Evolutionary conservation across 2,888 invertebrate genomes (phyloP), one percentile per base, ranked within the genome.

Genomic region (Blomia tropicalis): DNA sequence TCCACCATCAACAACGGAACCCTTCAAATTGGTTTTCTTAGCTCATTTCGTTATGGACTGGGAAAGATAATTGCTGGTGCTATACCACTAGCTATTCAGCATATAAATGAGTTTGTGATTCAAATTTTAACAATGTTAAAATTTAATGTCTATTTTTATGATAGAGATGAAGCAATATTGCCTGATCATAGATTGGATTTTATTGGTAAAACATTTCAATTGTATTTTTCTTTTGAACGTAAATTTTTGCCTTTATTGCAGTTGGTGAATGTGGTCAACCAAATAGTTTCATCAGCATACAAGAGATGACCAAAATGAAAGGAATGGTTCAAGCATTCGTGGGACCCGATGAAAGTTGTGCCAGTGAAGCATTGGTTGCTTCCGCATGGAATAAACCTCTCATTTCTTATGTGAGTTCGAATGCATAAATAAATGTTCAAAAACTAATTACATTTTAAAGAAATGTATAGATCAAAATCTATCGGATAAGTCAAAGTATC

Each of bases 321-420:
- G 63, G 36, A 19, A 25, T 71, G 25, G 74, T 73, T 2, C 67
- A 72, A 4, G 75, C 73, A 0, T 75, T 75, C 69, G 72, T 76
- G 44, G 76, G 76, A 2, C 72, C 75, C 0, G 76, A 76, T 66
- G 72, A 74, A 54, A 72, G 70, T 32, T 76, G 76, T 67, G 72
- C 70, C 54, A 70, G 72, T 0, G 75, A 75, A 63, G 76, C 75
- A 2, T 68, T 73, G 36, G 71, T 76, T 4, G 75, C 76, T 0
- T 73, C 75, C 0, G 73, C 76, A 1, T 75, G 75, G 74, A 73
- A 75, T 64, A 69, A 74, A 14, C 75, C 76, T 0, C 73, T 76
- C 70, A 72, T 76, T 22, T 72, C 75, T 25, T 75, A 75, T 66
- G 76, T 76, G 69, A 73, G 75, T 73, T 65, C 11, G n/a, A 43